phyloP scores from a whole-genome alignment of 2,113 vertebrate genomes.

The Peromyscus californicus region DNA sequence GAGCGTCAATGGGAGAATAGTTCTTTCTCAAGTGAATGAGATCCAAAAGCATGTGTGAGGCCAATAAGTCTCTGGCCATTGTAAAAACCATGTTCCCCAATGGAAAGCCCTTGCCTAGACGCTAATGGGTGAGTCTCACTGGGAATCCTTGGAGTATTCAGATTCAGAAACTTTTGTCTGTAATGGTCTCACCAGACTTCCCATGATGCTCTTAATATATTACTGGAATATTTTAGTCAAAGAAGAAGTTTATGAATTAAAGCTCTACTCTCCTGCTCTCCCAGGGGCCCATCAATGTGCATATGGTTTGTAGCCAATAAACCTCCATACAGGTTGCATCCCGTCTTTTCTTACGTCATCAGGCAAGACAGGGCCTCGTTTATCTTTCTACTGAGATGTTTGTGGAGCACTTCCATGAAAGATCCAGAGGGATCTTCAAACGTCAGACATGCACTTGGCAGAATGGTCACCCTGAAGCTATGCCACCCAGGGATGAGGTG shows the following conservation, averaged over 20 bases:
- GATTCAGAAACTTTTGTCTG: neutral
- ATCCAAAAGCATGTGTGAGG: slow-evolving; percentile 88
- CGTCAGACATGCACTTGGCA: neutral
- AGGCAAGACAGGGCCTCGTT: neutral
- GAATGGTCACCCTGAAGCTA: neutral
- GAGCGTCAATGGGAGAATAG: slow-evolving; percentile 93
- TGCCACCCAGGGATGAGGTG: neutral
- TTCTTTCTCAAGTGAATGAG: slow-evolving; percentile 93
- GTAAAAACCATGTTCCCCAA: slow-evolving; percentile 38
- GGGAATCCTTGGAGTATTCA: neutral
- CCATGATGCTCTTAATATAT: slow-evolving; percentile 9
- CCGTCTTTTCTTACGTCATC: neutral
- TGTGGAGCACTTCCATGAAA: neutral
- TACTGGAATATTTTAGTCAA: slow-evolving; percentile 16
- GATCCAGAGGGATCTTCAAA: neutral
- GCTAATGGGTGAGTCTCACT: slow-evolving; percentile 38
- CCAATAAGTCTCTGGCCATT: neutral
- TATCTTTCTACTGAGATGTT: neutral
- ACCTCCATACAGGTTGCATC: neutral
- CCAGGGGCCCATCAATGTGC: neutral
- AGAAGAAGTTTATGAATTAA: slow-evolving; percentile 5
- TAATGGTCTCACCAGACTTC: slow-evolving; percentile 26
- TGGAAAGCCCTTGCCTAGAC: slow-evolving; percentile 20
- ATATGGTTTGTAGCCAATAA: slow-evolving; percentile 71
- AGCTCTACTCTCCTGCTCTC: neutral